Evolutionary conservation across 2,797 vertebrate species (phyloP).

Genomic region (Clarias pachynema): DNA sequence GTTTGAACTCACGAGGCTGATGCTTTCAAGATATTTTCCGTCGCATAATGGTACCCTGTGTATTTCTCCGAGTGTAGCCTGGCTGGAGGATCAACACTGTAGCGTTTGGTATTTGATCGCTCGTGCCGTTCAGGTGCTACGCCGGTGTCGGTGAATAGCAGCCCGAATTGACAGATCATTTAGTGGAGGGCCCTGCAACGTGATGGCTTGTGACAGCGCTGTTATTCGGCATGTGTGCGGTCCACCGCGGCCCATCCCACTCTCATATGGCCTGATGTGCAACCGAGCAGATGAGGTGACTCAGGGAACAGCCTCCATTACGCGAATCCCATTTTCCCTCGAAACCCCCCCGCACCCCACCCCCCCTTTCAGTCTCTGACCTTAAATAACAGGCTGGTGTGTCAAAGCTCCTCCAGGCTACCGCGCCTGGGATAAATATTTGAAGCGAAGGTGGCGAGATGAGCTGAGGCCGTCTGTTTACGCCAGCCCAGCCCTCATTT

Average conservation of each 20-base stretch:
- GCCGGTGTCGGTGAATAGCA: slow-evolving; percentile 29
- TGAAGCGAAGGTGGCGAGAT: slow-evolving; percentile 78
- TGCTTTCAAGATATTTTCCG: slow-evolving; percentile 29
- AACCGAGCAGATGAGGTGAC: slow-evolving; percentile 66
- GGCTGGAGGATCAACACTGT: slow-evolving; percentile 3
- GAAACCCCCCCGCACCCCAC: slow-evolving; percentile 49
- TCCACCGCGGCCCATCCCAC: slow-evolving; percentile 24
- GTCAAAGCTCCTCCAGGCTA: slow-evolving; percentile 78
- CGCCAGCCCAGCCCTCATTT: slow-evolving; percentile 64
- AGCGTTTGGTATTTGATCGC: slow-evolving; percentile 16
- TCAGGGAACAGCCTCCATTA: slow-evolving; percentile 53
- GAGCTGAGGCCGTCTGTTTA: slow-evolving; percentile 76
- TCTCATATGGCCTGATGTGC: slow-evolving; percentile 48
- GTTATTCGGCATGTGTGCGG: slow-evolving; percentile 40
- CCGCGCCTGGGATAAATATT: slow-evolving; percentile 76
- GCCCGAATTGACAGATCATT: slow-evolving; percentile 54
- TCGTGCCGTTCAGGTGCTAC: background rate
- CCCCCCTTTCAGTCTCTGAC: slow-evolving; percentile 66
- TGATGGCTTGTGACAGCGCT: slow-evolving; percentile 58
- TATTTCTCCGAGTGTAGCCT: background rate
- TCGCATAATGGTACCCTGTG: background rate
- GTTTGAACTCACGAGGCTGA: slow-evolving; percentile 7
- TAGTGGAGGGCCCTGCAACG: slow-evolving; percentile 47
- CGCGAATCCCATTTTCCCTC: slow-evolving; percentile 74
- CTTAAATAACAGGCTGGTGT: slow-evolving; percentile 81